phyloP scores from a whole-genome alignment of 1,140 invertebrate species.

The Nixonia krombeini region DNA sequence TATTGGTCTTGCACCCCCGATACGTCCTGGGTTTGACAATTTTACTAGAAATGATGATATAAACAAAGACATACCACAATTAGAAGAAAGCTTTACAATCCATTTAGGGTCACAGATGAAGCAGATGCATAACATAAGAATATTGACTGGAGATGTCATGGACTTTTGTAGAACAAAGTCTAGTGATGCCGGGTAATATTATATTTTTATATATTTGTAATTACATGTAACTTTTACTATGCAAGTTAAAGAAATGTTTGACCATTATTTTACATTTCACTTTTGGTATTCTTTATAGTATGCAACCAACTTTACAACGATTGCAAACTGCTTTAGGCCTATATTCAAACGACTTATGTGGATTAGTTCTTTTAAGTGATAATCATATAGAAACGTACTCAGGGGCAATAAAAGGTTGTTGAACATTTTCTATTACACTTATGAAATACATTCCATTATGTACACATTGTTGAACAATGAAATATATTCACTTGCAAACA shows the following conservation, averaged over 20 bases:
- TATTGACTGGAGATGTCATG: conserved; percentile 88
- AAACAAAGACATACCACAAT: conserved; percentile 58
- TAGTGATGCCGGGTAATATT: conserved; percentile 70
- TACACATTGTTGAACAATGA: no score
- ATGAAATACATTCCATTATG: no score
- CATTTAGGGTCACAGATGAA: conserved; percentile 98
- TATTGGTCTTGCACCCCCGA: conserved; percentile 56
- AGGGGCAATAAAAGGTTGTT: conserved; percentile 79
- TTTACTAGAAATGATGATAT: conserved; percentile 57
- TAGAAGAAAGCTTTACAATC: conserved; percentile 97
- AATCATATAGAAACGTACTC: conserved; percentile 82
- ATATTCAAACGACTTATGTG: conserved; percentile 93
- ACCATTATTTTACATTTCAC: not conserved
- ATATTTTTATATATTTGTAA: no score
- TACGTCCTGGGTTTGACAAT: conserved; percentile 51
- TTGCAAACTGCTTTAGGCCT: conserved; percentile 94
- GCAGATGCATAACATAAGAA: conserved; percentile 97
- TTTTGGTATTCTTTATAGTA: conserved; percentile 57
- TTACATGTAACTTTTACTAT: no score
- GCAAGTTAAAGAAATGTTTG: conserved; percentile 1
- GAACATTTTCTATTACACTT: not conserved
- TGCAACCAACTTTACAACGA: conserved; percentile 80
- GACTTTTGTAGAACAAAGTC: conserved; percentile 84
- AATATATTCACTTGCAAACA: no score
- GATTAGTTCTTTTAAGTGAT: conserved; percentile 87